Evolutionary conservation across 2,113 vertebrate species (phyloP), one percentile per base, ranked within the genome.

Genomic region (Zapus hudsonius): DNA sequence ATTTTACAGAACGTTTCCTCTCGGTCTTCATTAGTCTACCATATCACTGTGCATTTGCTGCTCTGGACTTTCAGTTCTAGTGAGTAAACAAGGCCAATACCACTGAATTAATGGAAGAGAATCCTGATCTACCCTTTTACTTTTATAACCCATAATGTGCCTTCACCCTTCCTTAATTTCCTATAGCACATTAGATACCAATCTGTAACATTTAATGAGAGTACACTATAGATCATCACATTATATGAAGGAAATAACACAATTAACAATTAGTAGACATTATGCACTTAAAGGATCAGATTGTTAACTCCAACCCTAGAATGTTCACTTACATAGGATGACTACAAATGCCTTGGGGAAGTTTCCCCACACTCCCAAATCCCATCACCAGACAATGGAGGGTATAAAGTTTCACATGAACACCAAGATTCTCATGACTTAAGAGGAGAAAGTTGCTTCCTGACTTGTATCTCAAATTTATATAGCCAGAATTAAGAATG

Each of bases 1-100:
- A 15, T 89, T 76, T 94, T 88, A 69, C 15, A 85, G 57, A 82
- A 86, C 75, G 29, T 74, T 84, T 88, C 76, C 64, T 90, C 36
- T 89, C 61, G 25, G 40, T 72, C n/a, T 25, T 93, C 84, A 73
- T n/a, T n/a, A n/a, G n/a, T n/a, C n/a, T n/a, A n/a, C n/a, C n/a
- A n/a, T n/a, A n/a, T n/a, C n/a, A n/a, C n/a, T n/a, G n/a, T 47
- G 47, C 47, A 47, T 7, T 47, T 47, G 47, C 47, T 47, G 12
- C 59, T 23, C 59, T 61, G 59, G 16, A 61, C 42, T 72, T 47
- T 74, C 64, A 38, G 88, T 90, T 90, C 86, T 44, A 93, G 66
- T 64, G 57, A 36, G 75, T 52, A 93, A 94, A 59, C 61, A 86
- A 93, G 55, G 42, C 52, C 38, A 67, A 36, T 63, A 91, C 52